Base-by-base conservation (phyloP, 2,888 invertebrate species). In the Andricus quercusramuli region DNA sequence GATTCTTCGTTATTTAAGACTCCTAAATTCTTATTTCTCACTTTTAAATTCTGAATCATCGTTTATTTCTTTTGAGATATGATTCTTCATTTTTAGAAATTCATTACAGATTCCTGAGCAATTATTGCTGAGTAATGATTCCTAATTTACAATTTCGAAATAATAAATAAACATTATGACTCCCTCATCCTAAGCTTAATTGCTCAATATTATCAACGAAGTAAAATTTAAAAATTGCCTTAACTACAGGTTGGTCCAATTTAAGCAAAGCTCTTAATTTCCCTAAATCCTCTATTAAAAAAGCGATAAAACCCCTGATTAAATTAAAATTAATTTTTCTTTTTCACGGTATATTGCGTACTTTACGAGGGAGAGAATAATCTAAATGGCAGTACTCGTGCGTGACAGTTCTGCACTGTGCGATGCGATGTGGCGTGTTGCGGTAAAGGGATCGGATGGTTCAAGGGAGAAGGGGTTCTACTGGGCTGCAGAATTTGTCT, bases 401-500 rank as follows among this genome's bases (percentile, higher is more conserved):
- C 84, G 84, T 84, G 85, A 83, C 85, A 83, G 82, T 51, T 70
- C 68, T 68, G 68, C 68, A 47, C 47, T 68, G 17, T 81, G 82
- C 84, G 83, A 85, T 84, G 84, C 82, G 78, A 78, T 80, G 83
- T 80, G 80, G 80, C 81, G 81, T 82, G 82, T 85, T 84, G 80
- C 80, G 80, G 83, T 84, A 85, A 84, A 84, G 83, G 83, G 80
- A 70, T 70, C 70, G 70, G 70, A 70, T 70, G 70, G 70, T 70
- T 29, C 70, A 51, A 83, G 83, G 82, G 85, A 85, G 83, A 83
- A 84, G 85, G 85, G 86, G 78, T 79, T 70, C 74, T 66, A 68
- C 78, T 82, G 83, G 86, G 88, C 89, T 90, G 90, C 88, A 89
- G 89, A 89, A 91, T 90, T 90, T 90, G 90, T 91, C 89, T 89